Evolutionary conservation across 2,888 invertebrate genomes (phyloP).

Genomic region (Lomographa bimaculata): DNA sequence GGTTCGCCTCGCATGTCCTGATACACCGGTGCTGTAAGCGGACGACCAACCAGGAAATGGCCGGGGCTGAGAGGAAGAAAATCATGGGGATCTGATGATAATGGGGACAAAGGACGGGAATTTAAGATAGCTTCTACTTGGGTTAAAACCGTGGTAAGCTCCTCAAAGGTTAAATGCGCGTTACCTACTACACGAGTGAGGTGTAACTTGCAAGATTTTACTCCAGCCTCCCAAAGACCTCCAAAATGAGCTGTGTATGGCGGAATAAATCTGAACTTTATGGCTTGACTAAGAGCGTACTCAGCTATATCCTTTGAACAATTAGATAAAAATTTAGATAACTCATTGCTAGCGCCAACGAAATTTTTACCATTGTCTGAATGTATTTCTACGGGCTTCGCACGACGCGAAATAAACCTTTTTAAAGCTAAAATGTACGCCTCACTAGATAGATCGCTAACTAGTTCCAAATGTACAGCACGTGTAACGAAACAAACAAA

Average conservation of each 20-base stretch:
- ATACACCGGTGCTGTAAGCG: constrained; percentile 10
- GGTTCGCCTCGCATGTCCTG: constrained; percentile 4
- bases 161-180: constrained; percentile 19
- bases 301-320: constrained; percentile 1
- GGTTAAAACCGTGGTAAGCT: constrained; percentile 30
- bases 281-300: constrained; percentile 14
- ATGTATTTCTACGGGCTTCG: constrained; percentile 26
- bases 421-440: constrained; percentile 31
- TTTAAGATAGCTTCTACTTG: constrained; percentile 36
- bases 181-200: background rate
- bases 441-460: constrained; percentile 27
- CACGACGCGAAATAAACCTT: constrained; percentile 31
- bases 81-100: constrained; percentile 34
- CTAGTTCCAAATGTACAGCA: constrained; percentile 27
- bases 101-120: constrained; percentile 32
- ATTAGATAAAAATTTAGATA: constrained; percentile 11
- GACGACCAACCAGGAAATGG: constrained; percentile 40
- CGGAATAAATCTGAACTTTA: constrained; percentile 20
- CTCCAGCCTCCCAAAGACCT: constrained; percentile 17
- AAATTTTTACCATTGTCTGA: constrained; percentile 34
- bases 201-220: constrained; percentile 8
- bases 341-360: constrained; percentile 29
- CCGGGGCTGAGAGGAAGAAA: constrained; percentile 40
- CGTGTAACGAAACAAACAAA: constrained; percentile 6
- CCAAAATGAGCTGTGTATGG: constrained; percentile 23